Percentiles rank a stretch among this genome's conserved stretches.
Conservation (phyloP, 2,113 vertebrate genomes). For the Myrmecobius fasciatus region DNA sequence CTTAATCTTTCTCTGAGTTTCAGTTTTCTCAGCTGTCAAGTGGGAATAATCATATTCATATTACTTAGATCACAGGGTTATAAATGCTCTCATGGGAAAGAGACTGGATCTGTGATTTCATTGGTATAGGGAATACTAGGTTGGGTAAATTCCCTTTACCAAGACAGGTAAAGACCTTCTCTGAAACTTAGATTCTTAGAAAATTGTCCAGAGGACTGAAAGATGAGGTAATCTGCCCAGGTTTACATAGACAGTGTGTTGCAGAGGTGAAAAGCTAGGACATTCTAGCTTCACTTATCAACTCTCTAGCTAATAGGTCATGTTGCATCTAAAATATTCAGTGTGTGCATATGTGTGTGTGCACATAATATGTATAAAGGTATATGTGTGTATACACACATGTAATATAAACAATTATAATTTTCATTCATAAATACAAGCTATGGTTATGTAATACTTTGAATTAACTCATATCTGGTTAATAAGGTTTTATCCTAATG, state of each 20-base stretch:
- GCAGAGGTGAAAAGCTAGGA: neutral
- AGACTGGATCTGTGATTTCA: neutral
- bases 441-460: neutral
- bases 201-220: neutral
- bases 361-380: too few species aligned
- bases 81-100: neutral
- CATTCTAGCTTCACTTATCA: neutral
- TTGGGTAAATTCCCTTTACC: neutral
- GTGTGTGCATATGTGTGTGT: neutral
- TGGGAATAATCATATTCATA: neutral
- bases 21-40: neutral
- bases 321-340: neutral
- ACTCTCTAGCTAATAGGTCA: neutral
- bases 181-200: neutral
- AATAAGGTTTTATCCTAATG: neutral
- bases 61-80: neutral
- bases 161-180: neutral
- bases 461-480: slow-evolving; percentile 44
- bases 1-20: neutral
- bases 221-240: neutral
- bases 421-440: neutral
- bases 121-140: neutral
- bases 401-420: neutral
- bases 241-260: neutral
- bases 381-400: neutral